A percentile compares a stretch with the other conserved stretches of the same genome.
Evolutionary conservation across 2,797 vertebrate species (phyloP).

Genomic region (Euthynnus affinis): DNA sequence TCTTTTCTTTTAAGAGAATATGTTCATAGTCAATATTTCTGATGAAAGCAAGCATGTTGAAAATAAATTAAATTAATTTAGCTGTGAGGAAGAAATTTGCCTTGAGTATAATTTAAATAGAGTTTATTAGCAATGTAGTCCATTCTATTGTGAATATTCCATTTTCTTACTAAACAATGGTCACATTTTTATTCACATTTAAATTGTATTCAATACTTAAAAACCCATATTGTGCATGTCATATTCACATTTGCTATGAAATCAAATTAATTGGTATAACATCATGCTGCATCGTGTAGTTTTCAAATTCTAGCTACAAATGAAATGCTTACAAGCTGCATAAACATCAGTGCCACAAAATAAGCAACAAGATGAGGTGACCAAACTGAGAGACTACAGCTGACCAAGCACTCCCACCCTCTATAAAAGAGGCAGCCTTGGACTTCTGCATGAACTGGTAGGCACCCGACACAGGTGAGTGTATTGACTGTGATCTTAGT

Average conservation of each 20-base stretch:
- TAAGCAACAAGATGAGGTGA: slow-evolving; percentile 55
- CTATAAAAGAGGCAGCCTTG: slow-evolving; percentile 60
- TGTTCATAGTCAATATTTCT: background rate
- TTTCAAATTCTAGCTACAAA: slow-evolving; percentile 3
- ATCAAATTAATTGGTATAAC: background rate
- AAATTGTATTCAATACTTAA: too few relatives aligned
- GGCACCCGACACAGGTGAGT: slow-evolving; percentile 61
- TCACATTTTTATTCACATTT: too few relatives aligned
- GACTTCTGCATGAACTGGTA: slow-evolving; percentile 39
- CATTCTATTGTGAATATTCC: too few relatives aligned
- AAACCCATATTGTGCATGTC: background rate
- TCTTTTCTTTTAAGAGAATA: background rate
- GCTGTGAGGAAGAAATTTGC: too few relatives aligned
- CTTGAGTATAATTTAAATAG: too few relatives aligned
- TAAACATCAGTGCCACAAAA: slow-evolving; percentile 29
- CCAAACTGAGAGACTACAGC: slow-evolving; percentile 50
- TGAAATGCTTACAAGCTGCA: background rate
- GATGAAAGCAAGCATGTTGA: background rate
- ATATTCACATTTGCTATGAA: background rate
- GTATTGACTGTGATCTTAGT: background rate
- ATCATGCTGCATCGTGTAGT: background rate
- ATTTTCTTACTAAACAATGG: too few relatives aligned
- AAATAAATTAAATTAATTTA: too few relatives aligned
- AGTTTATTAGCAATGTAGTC: too few relatives aligned
- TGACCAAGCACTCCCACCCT: slow-evolving; percentile 52